Conservation (phyloP, 2,797 vertebrate genomes). For the Bryconaethiops microstoma region DNA sequence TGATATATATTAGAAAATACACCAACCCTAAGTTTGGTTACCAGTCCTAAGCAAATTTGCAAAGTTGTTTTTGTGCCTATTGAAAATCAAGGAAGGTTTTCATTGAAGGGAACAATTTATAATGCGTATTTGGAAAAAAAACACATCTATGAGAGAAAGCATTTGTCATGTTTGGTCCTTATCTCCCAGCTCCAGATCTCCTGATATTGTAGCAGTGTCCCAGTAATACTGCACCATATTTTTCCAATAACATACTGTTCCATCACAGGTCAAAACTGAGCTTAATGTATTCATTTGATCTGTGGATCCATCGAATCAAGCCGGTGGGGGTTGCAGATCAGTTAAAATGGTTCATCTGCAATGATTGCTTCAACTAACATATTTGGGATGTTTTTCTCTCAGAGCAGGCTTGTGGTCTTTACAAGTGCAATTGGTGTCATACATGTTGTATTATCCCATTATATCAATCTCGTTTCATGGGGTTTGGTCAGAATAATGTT, state of each 20-base stretch:
- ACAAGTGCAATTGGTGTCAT: slow-evolving; percentile 2
- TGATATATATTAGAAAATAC: neutral
- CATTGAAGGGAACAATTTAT: neutral
- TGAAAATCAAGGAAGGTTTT: neutral
- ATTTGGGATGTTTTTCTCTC: neutral
- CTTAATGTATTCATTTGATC: neutral
- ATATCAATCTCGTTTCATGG: neutral
- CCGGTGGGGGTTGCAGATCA: neutral
- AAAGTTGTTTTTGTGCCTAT: neutral
- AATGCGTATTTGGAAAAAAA: neutral
- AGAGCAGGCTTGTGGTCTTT: neutral
- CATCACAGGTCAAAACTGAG: neutral
- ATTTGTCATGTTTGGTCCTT: neutral
- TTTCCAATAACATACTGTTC: neutral
- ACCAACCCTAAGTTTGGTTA: neutral
- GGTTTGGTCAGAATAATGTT: neutral
- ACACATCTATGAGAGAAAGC: neutral
- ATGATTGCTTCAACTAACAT: neutral
- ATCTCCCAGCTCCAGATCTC: neutral
- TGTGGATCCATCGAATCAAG: neutral
- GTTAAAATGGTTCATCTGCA: neutral
- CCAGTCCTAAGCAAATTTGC: neutral
- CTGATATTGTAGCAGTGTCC: neutral
- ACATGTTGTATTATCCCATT: neutral
- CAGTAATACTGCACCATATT: neutral